phyloP scores from a whole-genome alignment of 2,113 vertebrate species.

The Triplophysa dalaica region DNA sequence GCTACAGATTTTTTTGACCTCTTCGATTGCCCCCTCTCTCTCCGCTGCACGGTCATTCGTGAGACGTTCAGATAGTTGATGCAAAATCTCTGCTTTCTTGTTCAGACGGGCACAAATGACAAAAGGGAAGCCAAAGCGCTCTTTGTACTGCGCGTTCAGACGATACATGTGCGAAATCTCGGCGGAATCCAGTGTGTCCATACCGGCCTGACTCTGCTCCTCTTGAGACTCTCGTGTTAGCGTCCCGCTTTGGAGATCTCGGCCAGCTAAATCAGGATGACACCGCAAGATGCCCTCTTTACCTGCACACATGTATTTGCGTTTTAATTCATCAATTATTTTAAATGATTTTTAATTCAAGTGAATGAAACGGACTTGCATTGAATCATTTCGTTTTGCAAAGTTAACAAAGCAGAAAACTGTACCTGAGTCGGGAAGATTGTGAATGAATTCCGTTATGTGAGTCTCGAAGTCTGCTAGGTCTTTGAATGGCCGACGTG shows the following conservation, averaged over 20 bases:
- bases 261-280: conserved; percentile 81
- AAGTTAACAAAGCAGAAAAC: neutral
- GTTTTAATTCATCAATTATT: neutral
- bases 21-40: conserved; percentile 69
- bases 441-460: conserved; percentile 76
- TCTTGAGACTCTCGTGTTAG: conserved; percentile 74
- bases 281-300: conserved; percentile 82
- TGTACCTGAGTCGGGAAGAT: conserved; percentile 76
- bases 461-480: conserved; percentile 66
- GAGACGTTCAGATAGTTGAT: conserved; percentile 68
- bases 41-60: conserved; percentile 61
- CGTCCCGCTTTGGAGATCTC: conserved; percentile 70
- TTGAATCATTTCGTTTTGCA: neutral
- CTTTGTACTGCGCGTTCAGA: conserved; percentile 77
- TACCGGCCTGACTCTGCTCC: conserved; percentile 76
- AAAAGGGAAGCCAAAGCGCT: conserved; percentile 82
- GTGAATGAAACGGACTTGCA: neutral
- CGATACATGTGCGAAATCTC: conserved; percentile 63
- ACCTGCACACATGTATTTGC: conserved; percentile 63
- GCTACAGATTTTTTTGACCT: conserved; percentile 80
- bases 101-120: conserved; percentile 78
- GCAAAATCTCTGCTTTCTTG: conserved; percentile 63
- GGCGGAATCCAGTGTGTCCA: conserved; percentile 60
- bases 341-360: neutral
- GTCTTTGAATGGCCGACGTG: conserved; percentile 70